Evolutionary conservation across 2,888 invertebrate genomes (phyloP).

Genomic region (Tetramorium bicarinatum): DNA sequence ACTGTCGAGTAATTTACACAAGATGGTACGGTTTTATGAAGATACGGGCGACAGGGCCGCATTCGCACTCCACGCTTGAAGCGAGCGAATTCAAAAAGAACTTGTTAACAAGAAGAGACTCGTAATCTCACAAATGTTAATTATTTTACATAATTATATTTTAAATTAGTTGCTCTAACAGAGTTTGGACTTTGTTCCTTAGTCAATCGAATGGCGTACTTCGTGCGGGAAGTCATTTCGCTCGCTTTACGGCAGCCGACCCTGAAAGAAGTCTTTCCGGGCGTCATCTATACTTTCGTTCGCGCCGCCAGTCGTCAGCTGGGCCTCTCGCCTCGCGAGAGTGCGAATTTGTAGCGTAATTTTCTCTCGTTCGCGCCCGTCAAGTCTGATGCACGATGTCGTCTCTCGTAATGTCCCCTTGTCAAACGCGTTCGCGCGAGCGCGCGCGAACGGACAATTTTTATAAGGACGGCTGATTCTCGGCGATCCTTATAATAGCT

Average conservation of each 20-base stretch:
- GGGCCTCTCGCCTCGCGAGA: constrained; percentile 60
- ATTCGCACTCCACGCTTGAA: background rate
- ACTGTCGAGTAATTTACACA: constrained; percentile 49
- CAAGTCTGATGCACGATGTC: constrained; percentile 57
- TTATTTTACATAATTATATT: background rate
- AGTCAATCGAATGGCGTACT: background rate
- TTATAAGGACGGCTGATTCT: constrained; percentile 66
- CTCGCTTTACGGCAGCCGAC: constrained; percentile 6
- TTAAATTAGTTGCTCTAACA: background rate
- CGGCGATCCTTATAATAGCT: constrained; percentile 70
- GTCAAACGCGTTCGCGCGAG: constrained; percentile 45
- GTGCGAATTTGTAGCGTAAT: constrained; percentile 67
- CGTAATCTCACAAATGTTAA: background rate
- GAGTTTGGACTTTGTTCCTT: background rate
- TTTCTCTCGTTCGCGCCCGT: constrained; percentile 59
- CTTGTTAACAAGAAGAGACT: background rate
- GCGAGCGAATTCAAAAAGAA: background rate
- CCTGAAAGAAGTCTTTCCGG: constrained; percentile 28
- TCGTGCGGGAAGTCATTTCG: background rate
- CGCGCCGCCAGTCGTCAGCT: constrained; percentile 38
- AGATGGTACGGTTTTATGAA: constrained; percentile 24
- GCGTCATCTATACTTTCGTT: constrained; percentile 50
- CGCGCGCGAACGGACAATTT: constrained; percentile 50
- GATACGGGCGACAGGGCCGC: constrained; percentile 36
- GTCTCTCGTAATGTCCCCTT: constrained; percentile 56